A percentile compares a stretch with the other conserved stretches of the same genome.
These are phyloP conservation scores for Galagoides demidoff DNA, from an alignment of 2,797 vertebrate genomes.

Conservation along the genomic window DNA sequence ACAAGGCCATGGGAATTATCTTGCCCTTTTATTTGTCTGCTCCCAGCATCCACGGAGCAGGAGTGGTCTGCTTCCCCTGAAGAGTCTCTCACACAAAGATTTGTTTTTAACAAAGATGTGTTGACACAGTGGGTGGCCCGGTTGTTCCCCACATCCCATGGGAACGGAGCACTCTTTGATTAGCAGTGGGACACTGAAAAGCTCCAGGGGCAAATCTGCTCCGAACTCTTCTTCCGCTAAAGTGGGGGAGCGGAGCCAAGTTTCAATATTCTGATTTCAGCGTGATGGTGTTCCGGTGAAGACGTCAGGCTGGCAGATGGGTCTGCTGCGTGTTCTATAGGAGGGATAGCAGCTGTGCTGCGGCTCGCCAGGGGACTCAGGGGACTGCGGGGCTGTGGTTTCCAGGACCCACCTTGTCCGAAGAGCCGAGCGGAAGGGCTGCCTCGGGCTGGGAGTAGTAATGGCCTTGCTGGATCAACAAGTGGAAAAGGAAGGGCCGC, in stretches of 20 bases:
- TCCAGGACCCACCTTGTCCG: background rate
- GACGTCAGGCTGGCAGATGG: background rate
- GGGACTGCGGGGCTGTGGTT: background rate
- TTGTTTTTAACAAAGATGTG: background rate
- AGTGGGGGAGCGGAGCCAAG: background rate
- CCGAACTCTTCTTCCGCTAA: background rate
- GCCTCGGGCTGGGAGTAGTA: background rate
- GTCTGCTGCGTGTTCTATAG: too few relatives aligned
- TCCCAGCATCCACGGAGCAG: background rate
- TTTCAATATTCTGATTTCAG: constrained; percentile 28
- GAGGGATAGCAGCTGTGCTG: background rate
- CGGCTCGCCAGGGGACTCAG: background rate
- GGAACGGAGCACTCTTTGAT: background rate
- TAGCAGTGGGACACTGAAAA: background rate
- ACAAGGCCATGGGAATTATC: background rate
- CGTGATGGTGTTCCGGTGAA: background rate
- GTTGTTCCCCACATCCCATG: background rate
- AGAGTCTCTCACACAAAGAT: background rate
- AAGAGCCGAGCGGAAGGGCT: background rate
- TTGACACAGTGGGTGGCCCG: background rate
- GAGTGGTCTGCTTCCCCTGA: background rate
- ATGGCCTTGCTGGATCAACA: background rate
- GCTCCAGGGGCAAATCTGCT: background rate
- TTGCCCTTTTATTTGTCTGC: background rate
- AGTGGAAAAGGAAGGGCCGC: background rate